phyloP scores from a whole-genome alignment of 1,140 invertebrate species.

The Himalopsyche phryganea region DNA sequence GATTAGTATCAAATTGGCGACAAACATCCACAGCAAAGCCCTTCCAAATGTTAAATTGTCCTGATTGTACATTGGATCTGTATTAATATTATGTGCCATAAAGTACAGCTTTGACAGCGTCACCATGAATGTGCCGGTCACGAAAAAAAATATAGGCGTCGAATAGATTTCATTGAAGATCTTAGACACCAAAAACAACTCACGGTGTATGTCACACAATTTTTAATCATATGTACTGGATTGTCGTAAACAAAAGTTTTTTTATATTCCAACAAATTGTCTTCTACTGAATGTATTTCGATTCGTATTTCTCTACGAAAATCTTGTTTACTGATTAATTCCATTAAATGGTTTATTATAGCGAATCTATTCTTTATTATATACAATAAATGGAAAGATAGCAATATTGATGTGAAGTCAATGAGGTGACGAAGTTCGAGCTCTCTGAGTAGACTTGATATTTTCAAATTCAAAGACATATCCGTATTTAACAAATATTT shows the following conservation, averaged over 20 bases:
- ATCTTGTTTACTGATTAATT: neutral
- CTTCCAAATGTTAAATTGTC: slow-evolving; percentile 7
- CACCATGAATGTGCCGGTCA: slow-evolving; percentile 12
- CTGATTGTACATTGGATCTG: no score
- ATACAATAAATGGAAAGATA: slow-evolving; percentile 2
- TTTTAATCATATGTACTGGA: slow-evolving; percentile 3
- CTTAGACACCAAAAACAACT: neutral
- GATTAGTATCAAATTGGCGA: no score
- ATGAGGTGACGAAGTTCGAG: slow-evolving; percentile 1
- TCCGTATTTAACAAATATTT: neutral
- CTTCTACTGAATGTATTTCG: neutral
- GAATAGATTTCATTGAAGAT: slow-evolving; percentile 14
- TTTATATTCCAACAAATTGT: slow-evolving; percentile 4
- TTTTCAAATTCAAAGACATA: neutral
- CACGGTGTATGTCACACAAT: slow-evolving; percentile 14
- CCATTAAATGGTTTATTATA: slow-evolving; percentile 10
- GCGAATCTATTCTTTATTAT: slow-evolving; percentile 10
- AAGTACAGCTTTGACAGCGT: slow-evolving; percentile 16
- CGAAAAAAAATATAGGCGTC: slow-evolving; percentile 1
- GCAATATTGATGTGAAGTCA: slow-evolving; percentile 3
- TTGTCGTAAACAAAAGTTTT: slow-evolving; percentile 7
- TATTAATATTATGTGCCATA: slow-evolving; percentile 1
- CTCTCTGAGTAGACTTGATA: slow-evolving; percentile 3
- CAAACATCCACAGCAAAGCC: slow-evolving; percentile 11
- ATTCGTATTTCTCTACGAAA: neutral